Evolutionary conservation across 2,797 vertebrate genomes (phyloP).

Genomic region (Tokudaia tokunoshimensis): DNA sequence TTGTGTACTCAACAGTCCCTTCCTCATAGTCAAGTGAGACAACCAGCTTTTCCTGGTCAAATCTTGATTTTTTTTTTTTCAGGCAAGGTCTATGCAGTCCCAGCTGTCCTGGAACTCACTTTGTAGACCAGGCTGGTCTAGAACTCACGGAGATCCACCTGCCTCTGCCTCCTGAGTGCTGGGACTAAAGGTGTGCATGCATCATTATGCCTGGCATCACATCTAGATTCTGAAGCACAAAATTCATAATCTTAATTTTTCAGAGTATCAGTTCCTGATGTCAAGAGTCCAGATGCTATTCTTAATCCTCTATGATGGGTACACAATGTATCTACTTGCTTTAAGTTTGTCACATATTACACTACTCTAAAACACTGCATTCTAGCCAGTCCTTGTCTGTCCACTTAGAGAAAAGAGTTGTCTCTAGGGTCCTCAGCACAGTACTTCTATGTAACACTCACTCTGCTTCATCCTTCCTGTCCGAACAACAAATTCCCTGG

Average conservation of each 20-base stretch:
- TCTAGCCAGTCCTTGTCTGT: background rate
- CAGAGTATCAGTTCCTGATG: conserved; percentile 33
- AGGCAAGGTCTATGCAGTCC: background rate
- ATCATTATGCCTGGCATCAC: background rate
- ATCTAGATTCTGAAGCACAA: background rate
- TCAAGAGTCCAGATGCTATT: background rate
- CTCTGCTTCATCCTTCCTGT: conserved; percentile 37
- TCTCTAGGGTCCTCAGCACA: background rate
- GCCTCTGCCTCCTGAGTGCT: background rate
- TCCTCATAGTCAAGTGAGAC: conserved; percentile 18
- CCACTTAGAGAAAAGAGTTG: background rate
- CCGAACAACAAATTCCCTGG: background rate
- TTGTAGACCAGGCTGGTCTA: background rate
- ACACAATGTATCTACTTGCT: background rate
- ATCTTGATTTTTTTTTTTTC: background rate
- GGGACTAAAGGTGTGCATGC: background rate
- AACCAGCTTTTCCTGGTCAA: background rate
- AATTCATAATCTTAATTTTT: conserved; percentile 57
- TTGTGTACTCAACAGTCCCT: background rate
- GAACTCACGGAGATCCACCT: background rate
- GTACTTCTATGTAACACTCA: conserved; percentile 25
- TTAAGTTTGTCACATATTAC: background rate
- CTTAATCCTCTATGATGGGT: background rate
- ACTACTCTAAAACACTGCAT: conserved; percentile 37
- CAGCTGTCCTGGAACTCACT: background rate